Evolutionary conservation across 2,113 vertebrate species (phyloP).

Genomic region (Arenaria interpres): DNA sequence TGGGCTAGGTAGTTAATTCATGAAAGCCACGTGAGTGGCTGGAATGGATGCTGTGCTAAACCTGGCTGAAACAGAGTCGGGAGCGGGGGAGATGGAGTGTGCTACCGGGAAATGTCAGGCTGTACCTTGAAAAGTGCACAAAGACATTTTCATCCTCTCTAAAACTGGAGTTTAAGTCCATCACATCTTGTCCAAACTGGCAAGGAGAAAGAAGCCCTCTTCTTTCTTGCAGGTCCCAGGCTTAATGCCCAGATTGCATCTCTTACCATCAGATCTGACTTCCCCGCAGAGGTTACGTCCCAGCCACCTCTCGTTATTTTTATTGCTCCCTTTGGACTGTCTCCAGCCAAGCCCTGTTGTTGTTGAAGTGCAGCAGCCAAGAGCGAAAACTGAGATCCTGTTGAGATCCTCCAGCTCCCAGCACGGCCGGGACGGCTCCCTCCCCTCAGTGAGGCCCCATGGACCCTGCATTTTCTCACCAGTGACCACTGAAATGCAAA

Average conservation of each 20-base stretch:
- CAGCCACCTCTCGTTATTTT: background rate
- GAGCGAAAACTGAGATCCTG: background rate
- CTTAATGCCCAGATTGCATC: accelerated
- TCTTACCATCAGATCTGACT: background rate
- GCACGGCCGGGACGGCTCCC: accelerated
- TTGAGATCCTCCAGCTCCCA: background rate
- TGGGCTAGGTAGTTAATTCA: background rate
- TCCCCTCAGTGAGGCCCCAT: background rate
- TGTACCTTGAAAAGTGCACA: background rate
- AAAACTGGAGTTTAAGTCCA: background rate
- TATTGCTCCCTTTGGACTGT: background rate
- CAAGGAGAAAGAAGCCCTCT: background rate
- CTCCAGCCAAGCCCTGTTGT: background rate
- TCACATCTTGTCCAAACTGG: background rate
- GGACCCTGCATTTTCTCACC: background rate
- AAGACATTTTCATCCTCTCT: background rate
- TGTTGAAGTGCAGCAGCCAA: background rate
- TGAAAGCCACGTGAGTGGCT: background rate
- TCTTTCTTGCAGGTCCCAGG: accelerated
- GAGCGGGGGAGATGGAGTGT: accelerated
- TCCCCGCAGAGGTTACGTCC: background rate
- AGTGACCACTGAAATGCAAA: background rate
- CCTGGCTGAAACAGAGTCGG: background rate
- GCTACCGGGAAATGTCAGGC: background rate
- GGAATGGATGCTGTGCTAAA: background rate